Evolutionary conservation across 2,888 invertebrate species (phyloP), one percentile per base, ranked within the genome.

Genomic region (Sesia bembeciformis): DNA sequence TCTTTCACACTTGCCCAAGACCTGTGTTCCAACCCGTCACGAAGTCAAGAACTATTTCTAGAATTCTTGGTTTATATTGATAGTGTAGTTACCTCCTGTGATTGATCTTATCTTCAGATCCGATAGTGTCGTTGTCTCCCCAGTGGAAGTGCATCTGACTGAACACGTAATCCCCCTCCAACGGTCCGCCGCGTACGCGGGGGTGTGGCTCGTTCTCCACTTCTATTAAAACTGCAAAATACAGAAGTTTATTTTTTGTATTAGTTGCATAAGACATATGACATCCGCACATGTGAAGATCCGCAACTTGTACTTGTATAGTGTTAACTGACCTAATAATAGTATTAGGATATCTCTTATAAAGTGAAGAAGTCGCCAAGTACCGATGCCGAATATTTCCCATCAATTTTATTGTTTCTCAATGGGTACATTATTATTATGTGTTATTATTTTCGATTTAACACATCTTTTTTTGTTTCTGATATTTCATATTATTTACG

Each of bases 131-230:
- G 62, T 94, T 93, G 68, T 92, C 91, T 1, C 94, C 94, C 95
- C 95, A 96, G 74, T 96, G 96, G 75, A 95, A 96, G 75, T 96
- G 96, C 68, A 95, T 90, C 73, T 96, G 95, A 52, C 92, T 92
- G 69, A 95, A 94, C 51, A 91, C 82, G 71, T 94, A 95, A 57
- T 86, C 85, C 0, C 90, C 89, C 4, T 87, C 87, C 4, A 95
- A 80, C 0, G 95, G 94, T 0, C 95, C 95, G 5, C 93, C 93
- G 6, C 90, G 80, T 6, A 94, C 84, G 8, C 84, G 81, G 0
- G 93, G 92, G 46, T 89, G 89, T 0, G 84, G 84, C 57, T 89
- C 84, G 38, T 90, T 81, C 40, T 89, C 79, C 53, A 93, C 85
- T 63, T 91, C 91, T 42, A 94, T 90, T 74, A 93, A 76, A 41